Evolutionary conservation across 1,140 invertebrate genomes (phyloP).

Genomic region (Zaprionus gabonicus): DNA sequence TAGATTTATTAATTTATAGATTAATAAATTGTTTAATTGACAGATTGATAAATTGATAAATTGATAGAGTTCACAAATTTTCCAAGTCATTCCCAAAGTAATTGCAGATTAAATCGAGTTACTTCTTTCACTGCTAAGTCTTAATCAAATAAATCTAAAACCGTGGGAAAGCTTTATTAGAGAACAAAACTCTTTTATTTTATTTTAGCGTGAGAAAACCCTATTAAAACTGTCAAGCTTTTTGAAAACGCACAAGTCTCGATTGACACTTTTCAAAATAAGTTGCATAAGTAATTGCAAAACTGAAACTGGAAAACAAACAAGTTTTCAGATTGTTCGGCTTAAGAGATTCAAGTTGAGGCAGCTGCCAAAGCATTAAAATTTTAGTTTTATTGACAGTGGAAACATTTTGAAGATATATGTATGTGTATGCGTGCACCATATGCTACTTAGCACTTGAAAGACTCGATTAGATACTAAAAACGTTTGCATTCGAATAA

Average conservation of each 20-base stretch:
- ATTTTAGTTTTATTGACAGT: background rate
- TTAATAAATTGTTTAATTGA: too few relatives aligned
- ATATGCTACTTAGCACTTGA: background rate
- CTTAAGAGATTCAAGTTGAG: background rate
- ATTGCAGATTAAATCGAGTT: background rate
- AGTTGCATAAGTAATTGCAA: conserved; percentile 4
- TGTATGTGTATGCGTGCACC: background rate
- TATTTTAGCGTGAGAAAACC: background rate
- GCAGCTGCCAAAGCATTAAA: conserved; percentile 1
- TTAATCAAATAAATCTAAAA: background rate
- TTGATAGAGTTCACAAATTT: too few relatives aligned
- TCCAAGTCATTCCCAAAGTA: too few relatives aligned
- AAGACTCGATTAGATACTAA: too few relatives aligned
- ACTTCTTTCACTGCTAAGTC: background rate
- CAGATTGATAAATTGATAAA: too few relatives aligned
- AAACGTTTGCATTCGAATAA: background rate
- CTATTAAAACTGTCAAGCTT: background rate
- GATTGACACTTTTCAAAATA: conserved; percentile 6
- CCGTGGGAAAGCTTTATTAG: background rate
- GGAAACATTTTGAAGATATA: background rate
- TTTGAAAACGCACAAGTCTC: conserved; percentile 2
- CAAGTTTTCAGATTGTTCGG: background rate
- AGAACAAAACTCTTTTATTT: background rate
- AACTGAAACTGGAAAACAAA: conserved; percentile 2
- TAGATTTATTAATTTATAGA: too few relatives aligned